Conservation (phyloP, 2,797 vertebrate species). For the Malacoraja senta region DNA sequence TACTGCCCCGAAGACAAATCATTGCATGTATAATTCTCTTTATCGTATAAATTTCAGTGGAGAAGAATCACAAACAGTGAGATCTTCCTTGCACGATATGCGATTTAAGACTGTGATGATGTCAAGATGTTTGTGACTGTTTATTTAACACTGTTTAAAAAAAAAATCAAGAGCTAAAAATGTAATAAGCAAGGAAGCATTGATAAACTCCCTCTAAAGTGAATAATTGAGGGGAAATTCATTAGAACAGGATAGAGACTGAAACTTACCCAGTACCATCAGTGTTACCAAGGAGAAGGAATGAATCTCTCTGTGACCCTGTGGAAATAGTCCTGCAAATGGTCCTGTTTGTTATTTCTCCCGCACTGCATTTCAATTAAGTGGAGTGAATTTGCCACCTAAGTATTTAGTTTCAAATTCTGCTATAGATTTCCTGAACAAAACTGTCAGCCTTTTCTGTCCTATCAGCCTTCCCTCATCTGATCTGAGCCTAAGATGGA, state of each 20-base stretch:
- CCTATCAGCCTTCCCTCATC: neutral
- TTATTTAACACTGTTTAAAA: neutral
- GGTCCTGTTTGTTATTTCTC: neutral
- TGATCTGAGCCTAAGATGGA: neutral
- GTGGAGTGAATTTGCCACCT: neutral
- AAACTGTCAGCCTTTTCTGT: neutral
- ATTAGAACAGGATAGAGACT: neutral
- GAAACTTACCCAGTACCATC: neutral
- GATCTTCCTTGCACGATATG: too few species aligned
- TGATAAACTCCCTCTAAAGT: neutral
- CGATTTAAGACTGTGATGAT: neutral
- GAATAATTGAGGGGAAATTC: neutral
- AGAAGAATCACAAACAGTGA: neutral
- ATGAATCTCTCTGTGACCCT: neutral
- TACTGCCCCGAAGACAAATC: neutral
- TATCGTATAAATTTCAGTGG: neutral
- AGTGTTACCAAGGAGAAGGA: neutral
- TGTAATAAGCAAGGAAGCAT: neutral
- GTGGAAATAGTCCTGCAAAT: neutral
- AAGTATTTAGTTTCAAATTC: neutral
- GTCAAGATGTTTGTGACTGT: neutral
- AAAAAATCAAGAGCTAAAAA: neutral
- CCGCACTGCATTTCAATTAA: neutral
- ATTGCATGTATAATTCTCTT: neutral
- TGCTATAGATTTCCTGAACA: neutral